Percentiles rank a stretch among this genome's conserved stretches.
Conservation (phyloP, 2,797 vertebrate genomes). For the Notolepis coatsorum region DNA sequence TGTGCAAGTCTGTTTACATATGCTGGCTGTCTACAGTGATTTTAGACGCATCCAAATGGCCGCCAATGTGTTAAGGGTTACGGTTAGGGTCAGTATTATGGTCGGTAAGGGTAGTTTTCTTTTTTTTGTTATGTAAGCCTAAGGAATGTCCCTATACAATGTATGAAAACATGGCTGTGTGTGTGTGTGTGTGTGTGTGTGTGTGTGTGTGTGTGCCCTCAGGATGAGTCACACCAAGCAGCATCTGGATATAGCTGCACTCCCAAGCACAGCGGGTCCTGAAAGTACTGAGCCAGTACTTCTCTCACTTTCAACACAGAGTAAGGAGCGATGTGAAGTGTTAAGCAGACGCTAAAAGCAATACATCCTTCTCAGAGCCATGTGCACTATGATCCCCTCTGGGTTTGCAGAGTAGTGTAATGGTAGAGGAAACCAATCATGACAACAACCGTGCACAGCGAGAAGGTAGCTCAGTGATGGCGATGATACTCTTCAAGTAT, state of each 20-base stretch:
- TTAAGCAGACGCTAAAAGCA: constrained; percentile 7
- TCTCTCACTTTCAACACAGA: constrained; percentile 36
- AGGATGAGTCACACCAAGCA: constrained; percentile 45
- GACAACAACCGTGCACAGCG: no score
- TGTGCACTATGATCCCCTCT: neutral
- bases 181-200: constrained; percentile 1
- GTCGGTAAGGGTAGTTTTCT: no score
- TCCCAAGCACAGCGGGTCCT: constrained; percentile 28
- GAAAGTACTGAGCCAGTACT: no score
- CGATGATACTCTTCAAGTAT: no score
- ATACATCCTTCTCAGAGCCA: constrained; percentile 4
- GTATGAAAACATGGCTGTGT: no score
- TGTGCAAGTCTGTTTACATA: no score
- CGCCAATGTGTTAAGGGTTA: no score
- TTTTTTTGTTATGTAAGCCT: no score
- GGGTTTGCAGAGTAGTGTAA: constrained; percentile 24
- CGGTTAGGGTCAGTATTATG: no score
- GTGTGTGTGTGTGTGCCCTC: constrained; percentile 25
- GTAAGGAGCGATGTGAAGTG: neutral
- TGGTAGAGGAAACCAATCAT: constrained; percentile 8
- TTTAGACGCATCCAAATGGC: no score
- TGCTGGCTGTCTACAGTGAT: no score
- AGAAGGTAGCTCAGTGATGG: constrained; percentile 25
- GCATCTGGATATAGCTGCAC: constrained; percentile 41
- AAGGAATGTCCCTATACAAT: no score